Evolutionary conservation across 2,888 invertebrate species (phyloP), one percentile per base, ranked within the genome.

Genomic region (Gymnoscelis rufifasciata): DNA sequence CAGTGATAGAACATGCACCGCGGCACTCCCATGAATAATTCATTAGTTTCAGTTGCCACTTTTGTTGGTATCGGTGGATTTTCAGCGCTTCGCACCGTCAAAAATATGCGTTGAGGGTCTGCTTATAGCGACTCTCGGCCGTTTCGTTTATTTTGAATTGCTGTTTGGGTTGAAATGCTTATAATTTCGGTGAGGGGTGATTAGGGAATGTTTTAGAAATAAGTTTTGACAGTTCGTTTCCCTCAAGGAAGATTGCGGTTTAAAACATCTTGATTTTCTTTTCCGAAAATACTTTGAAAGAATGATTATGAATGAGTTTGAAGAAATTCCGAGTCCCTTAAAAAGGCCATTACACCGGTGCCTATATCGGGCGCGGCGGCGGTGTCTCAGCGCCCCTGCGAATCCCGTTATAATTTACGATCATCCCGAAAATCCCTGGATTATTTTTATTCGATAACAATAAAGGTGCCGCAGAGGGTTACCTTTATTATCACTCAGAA

Each of bases 1-100:
- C 88, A 88, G 88, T 84, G 89, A 89, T 88, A 88, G 89, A 88
- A 88, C 89, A 89, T 88, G 89, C 88, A 86, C 88, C 84, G 83
- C 80, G 75, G 82, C 84, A 81, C 77, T 75, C 77, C 63, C 72
- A 84, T 89, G 88, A 89, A 89, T 89, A 81, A 88, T 89, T 88
- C 88, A 89, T 88, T 79, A 87, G 88, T 81, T 86, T 84, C 88
- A 81, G 84, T 88, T 87, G 86, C 87, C 84, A 88, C 88, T 87
- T 84, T 86, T 83, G 88, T 84, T 80, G 78, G 79, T 86, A 88
- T 88, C 87, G 83, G 82, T 81, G 83, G 83, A 83, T 87, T 88
- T 88, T 86, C 88, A 86, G 83, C 81, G 75, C 68, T 82, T 83
- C 81, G 72, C 83, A 74, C 82, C 78, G 78, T 72, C 83, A 81